These are phyloP conservation scores for Discoglossus pictus DNA, from an alignment of 2,797 vertebrate species.

Conservation along the genomic window DNA sequence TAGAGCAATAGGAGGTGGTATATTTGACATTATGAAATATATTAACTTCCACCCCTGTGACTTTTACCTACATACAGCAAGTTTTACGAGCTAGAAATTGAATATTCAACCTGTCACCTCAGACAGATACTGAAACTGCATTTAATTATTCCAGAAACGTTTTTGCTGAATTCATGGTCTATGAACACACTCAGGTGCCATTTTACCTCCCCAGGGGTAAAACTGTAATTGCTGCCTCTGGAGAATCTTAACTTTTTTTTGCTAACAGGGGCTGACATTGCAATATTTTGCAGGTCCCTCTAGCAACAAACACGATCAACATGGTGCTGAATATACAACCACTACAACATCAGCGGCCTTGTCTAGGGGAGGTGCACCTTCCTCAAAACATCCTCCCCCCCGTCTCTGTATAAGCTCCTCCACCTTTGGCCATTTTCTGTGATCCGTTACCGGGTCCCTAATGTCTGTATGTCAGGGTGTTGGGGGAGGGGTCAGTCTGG, in stretches of 20 bases:
- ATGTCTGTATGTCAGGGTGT: slow-evolving; percentile 29
- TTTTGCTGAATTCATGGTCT: background rate
- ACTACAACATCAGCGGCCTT: slow-evolving; percentile 34
- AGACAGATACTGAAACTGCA: too few species aligned
- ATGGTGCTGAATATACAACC: slow-evolving; percentile 35
- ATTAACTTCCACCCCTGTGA: too few species aligned
- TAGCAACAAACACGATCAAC: slow-evolving; percentile 2
- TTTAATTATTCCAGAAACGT: too few species aligned
- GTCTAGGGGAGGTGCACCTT: slow-evolving; percentile 4
- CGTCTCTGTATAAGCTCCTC: slow-evolving; percentile 12
- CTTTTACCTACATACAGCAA: too few species aligned
- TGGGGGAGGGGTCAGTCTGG: slow-evolving; percentile 17
- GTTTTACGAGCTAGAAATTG: too few species aligned
- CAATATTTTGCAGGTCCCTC: background rate
- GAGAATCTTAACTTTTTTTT: background rate
- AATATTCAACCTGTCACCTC: too few species aligned
- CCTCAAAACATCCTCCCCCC: background rate
- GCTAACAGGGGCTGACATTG: background rate
- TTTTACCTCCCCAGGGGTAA: slow-evolving; percentile 7
- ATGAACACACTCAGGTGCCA: background rate
- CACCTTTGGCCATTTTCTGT: slow-evolving; percentile 15
- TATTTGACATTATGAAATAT: too few species aligned
- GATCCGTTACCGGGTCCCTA: slow-evolving; percentile 10
- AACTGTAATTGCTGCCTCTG: background rate
- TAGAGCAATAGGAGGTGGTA: too few species aligned